Conservation (phyloP, 1,140 invertebrate genomes). For the Procambarus clarkii region DNA sequence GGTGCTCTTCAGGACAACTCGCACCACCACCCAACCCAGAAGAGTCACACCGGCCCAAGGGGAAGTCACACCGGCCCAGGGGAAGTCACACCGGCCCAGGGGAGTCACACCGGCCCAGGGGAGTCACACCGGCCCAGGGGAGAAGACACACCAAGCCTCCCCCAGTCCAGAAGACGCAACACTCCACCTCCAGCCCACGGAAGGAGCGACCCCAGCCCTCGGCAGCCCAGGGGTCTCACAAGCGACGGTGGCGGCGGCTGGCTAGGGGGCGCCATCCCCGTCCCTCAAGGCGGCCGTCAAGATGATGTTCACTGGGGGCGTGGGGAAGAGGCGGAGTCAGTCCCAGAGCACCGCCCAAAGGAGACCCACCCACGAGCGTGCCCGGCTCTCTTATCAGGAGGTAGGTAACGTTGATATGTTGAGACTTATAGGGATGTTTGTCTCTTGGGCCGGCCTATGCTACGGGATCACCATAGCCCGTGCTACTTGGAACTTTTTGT, state of each 20-base stretch:
- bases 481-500: too few relatives aligned
- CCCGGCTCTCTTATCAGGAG: slow-evolving; percentile 52
- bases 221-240: not conserved
- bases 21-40: not conserved
- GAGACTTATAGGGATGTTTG: not conserved
- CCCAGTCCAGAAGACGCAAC: not conserved
- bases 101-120: not conserved
- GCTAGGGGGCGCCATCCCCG: not conserved
- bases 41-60: too few relatives aligned
- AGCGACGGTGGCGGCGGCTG: not conserved
- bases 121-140: not conserved
- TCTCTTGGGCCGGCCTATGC: not conserved
- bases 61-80: not conserved
- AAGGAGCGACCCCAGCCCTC: not conserved
- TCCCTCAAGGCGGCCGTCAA: slow-evolving; percentile 33
- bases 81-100: not conserved
- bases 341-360: slow-evolving; percentile 51
- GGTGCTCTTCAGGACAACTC: not conserved
- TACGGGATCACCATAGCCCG: too few relatives aligned
- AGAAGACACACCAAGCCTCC: not conserved
- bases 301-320: slow-evolving; percentile 65
- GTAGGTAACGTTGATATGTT: slow-evolving; percentile 3
- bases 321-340: slow-evolving; percentile 59
- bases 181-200: not conserved
- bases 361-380: slow-evolving; percentile 45